These are phyloP conservation scores for Cynocephalus volans DNA, from an alignment of 2,113 vertebrate genomes.

Conservation along the genomic window DNA sequence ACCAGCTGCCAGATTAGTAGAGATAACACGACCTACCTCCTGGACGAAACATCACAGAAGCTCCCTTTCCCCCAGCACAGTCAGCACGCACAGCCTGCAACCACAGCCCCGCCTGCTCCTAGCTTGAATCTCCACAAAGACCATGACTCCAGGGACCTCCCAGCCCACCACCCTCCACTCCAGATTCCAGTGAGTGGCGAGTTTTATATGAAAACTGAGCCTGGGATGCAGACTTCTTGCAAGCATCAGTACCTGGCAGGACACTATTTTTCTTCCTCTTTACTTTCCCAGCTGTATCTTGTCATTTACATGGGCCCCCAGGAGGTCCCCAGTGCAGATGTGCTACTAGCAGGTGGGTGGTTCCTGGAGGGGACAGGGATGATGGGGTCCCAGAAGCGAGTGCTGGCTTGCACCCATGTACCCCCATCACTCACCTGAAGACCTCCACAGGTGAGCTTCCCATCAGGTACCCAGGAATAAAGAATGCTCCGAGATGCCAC, in stretches of 20 bases:
- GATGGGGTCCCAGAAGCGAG: background rate
- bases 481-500: slow-evolving; percentile 46
- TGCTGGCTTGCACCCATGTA: background rate
- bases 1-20: background rate
- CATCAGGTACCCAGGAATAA: slow-evolving; percentile 35
- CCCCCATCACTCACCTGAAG: background rate
- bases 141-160: background rate
- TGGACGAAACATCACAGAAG: background rate
- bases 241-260: background rate
- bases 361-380: slow-evolving; percentile 65
- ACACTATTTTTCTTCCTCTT: background rate
- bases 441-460: slow-evolving; percentile 36
- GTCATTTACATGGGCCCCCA: accelerated
- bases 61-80: background rate
- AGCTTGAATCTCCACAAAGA: background rate
- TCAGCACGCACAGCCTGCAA: background rate
- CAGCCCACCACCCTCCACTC: background rate
- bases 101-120: accelerated
- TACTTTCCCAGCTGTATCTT: background rate
- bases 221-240: background rate
- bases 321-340: background rate
- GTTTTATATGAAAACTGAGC: background rate
- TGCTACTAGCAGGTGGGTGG: background rate
- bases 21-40: background rate
- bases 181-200: accelerated